Base-by-base conservation (phyloP, 2,113 vertebrate species). In the Recurvirostra avosetta region DNA sequence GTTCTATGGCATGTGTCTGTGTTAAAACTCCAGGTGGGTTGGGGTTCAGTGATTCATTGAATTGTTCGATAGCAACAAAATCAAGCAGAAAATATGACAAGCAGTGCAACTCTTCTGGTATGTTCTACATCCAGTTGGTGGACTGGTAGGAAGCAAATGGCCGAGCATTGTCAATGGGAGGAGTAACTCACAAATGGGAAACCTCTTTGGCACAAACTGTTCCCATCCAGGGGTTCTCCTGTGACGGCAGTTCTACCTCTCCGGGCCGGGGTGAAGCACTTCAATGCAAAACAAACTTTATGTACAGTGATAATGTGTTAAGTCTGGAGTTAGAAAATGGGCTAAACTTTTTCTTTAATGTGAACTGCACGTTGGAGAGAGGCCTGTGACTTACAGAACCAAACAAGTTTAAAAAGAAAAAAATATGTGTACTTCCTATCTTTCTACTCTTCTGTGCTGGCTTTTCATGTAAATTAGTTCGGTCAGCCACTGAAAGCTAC, bases 281-380 rank as follows among this genome's bases (percentile, higher is more conserved):
- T 20, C 6, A 23, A 4, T 3, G 25, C 23, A 34, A 9, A 23
- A 3, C 67, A 25, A 1, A 13, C 21, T 4, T 15, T 1, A 2
- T 4, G 67, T 16, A 3, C 27, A 8, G 25, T 1, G 30, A 12
- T 27, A 6, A 6, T 12, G 34, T 15, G 2, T 27, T 9, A 7
- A 34, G 71, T 4, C 40, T 47, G 25, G 56, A 26, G 41, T 6
- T 20, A 63, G 49, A 27, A 52, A 8, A 19, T 0, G 12, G 4
- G 56, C 11, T 15, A 9, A 32, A 5, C 15, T 8, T 6, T 10
- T n/a, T 18, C 45, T n/a, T 55, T 36, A 27, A 6, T 20, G 4
- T 8, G 26, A 30, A 27, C 49, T 27, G 45, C 7, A 5, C 49
- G 26, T 43, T 23, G 56, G 40, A 40, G 43, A 56, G 34, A 21